These are phyloP conservation scores for Coracias cyanogaster DNA, from an alignment of 2,797 vertebrate genomes.

Conservation along the genomic window DNA sequence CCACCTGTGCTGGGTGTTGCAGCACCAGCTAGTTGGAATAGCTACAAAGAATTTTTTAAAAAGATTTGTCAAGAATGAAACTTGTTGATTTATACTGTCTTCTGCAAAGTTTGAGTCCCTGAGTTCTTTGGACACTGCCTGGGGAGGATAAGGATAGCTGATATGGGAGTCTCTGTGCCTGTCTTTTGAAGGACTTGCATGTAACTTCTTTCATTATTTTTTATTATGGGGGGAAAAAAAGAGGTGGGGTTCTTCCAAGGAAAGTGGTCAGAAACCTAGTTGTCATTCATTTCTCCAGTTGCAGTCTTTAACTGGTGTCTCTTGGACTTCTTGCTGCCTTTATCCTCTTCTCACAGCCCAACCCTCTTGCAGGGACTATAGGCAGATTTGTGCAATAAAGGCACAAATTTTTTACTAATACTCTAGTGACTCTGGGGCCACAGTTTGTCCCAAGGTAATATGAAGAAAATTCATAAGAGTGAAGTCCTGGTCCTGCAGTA, in stretches of 20 bases:
- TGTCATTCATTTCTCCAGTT: neutral
- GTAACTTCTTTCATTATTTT: neutral
- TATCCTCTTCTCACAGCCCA: neutral
- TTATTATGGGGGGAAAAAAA: neutral
- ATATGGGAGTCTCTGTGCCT: neutral
- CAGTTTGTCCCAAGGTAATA: neutral
- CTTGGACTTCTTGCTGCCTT: neutral
- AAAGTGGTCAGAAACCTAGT: neutral
- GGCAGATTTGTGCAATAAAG: neutral
- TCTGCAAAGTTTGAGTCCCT: neutral
- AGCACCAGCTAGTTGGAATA: neutral
- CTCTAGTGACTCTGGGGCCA: rapidly evolving
- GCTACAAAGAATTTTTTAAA: neutral
- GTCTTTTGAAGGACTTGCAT: neutral
- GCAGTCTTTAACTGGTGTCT: neutral
- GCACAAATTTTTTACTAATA: neutral
- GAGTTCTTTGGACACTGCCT: neutral
- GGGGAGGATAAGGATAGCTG: neutral
- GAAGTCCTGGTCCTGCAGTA: neutral
- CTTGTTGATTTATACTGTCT: neutral
- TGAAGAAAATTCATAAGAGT: neutral
- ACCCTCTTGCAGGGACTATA: rapidly evolving
- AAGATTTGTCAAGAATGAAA: neutral
- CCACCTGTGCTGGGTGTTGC: neutral
- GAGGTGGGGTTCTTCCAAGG: neutral